Conservation (phyloP, 2,113 vertebrate genomes). For the Tylochromis polylepis region DNA sequence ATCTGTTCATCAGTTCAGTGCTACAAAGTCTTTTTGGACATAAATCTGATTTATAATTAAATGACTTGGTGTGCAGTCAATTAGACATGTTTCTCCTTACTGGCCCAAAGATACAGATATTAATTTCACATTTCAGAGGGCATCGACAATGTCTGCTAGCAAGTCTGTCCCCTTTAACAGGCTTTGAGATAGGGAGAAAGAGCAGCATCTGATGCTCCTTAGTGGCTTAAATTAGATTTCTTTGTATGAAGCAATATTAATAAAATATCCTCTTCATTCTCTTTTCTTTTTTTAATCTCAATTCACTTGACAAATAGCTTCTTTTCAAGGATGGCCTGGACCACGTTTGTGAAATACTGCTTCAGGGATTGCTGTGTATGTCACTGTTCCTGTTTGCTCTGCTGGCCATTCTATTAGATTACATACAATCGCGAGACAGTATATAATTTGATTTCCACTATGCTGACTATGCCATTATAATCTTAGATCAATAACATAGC, state of each 20-base stretch:
- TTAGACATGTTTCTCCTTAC: constrained; percentile 38
- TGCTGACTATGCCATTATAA: background rate
- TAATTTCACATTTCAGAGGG: constrained; percentile 72
- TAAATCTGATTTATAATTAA: constrained; percentile 59
- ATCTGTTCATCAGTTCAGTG: constrained; percentile 24
- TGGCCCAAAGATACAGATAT: constrained; percentile 65
- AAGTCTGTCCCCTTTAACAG: constrained; percentile 38
- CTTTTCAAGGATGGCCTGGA: background rate
- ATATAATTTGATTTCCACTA: background rate
- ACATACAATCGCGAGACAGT: background rate
- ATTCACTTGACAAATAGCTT: background rate
- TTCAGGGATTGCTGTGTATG: background rate
- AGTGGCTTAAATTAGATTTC: constrained; percentile 25
- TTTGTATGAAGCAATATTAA: background rate
- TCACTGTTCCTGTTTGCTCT: background rate
- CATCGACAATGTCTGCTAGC: constrained; percentile 58
- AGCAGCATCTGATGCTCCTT: constrained; percentile 19
- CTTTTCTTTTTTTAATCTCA: background rate
- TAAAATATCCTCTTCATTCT: background rate
- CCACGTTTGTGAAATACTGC: background rate
- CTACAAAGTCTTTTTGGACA: background rate
- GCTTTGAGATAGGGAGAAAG: constrained; percentile 4
- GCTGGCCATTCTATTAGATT: background rate
- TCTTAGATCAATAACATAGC: background rate
- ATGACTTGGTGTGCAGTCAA: constrained; percentile 32